Evolutionary conservation across 92 coral and sea anemone genomes (phyloP), one percentile per base, ranked within the genome.

Genomic region (Zoanthus sociatus): DNA sequence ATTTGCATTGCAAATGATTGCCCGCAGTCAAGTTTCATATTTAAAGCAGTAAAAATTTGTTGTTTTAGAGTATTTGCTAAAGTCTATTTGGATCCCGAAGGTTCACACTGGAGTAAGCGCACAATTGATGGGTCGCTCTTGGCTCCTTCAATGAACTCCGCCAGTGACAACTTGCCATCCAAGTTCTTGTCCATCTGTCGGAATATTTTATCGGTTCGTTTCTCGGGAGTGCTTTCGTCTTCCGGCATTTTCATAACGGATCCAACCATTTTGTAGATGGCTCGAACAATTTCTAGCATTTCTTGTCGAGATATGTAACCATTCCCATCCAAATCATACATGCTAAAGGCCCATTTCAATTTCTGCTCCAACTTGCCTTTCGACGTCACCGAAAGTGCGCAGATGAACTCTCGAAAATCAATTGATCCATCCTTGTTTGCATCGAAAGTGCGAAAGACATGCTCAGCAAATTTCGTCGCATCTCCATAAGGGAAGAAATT

Each of bases 211-310:
- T 96, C 99, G 55, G 94, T 93, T 84, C 99, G 94, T 72, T 96
- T 96, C 77, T 96, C 98, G 10, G 98, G 98, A 11, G 98, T 96
- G 86, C 98, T 94, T 84, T 94, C 98, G 68, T 94, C 98, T 84
- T 96, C 98, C 2, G 98, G 98, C 98, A 96, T 96, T 87, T 93
- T 94, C 98, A 94, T 94, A 9, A 96, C 98, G 1, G 94, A 83
- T 31, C 98, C 98, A 66, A 96, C 98, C 98, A 96, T 96, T 92
- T 96, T 96, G 92, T 96, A 96, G 89, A 96, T 96, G 50, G 99
- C 98, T 86, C 85, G 87, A 42, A 96, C 99, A 60, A 96, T 96
- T 77, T 96, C 98, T 89, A 96, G 86, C 99, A 96, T 96, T 77
- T 96, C 99, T 7, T 91, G 93, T 70, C 91, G 89, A 21, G 95